phyloP scores from a whole-genome alignment of 1,140 invertebrate species.

The Drosophila sp. region DNA sequence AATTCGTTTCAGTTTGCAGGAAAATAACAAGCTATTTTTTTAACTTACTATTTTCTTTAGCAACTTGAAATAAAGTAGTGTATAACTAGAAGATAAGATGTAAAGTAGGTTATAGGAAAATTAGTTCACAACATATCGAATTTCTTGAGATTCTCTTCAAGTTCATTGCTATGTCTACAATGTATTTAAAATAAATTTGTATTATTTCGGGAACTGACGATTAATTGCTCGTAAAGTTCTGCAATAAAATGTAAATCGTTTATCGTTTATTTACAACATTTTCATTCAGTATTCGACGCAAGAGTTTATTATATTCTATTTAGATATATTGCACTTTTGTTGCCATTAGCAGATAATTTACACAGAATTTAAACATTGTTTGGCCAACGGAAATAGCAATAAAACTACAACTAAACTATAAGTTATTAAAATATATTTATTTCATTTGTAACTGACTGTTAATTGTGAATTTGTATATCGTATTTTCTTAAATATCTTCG shows the following conservation, averaged over 20 bases:
- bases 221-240: not conserved
- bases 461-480: conserved; percentile 6
- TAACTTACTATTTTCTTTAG: too few relatives aligned
- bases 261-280: not conserved
- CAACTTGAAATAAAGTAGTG: too few relatives aligned
- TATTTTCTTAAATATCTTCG: not conserved
- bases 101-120: too few relatives aligned
- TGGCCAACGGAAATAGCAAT: not conserved
- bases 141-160: not conserved
- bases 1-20: too few relatives aligned
- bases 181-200: not conserved
- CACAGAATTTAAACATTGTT: not conserved
- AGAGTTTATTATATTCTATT: not conserved
- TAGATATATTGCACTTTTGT: not conserved
- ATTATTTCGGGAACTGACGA: not conserved
- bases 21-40: too few relatives aligned
- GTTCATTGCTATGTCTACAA: not conserved
- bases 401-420: not conserved
- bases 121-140: not conserved
- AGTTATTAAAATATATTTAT: conserved; percentile 5
- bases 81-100: too few relatives aligned
- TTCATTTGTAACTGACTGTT: conserved; percentile 6
- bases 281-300: not conserved
- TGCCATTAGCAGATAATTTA: not conserved
- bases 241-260: not conserved